Evolutionary conservation across 2,797 vertebrate genomes (phyloP).

Genomic region (Anas capensis): DNA sequence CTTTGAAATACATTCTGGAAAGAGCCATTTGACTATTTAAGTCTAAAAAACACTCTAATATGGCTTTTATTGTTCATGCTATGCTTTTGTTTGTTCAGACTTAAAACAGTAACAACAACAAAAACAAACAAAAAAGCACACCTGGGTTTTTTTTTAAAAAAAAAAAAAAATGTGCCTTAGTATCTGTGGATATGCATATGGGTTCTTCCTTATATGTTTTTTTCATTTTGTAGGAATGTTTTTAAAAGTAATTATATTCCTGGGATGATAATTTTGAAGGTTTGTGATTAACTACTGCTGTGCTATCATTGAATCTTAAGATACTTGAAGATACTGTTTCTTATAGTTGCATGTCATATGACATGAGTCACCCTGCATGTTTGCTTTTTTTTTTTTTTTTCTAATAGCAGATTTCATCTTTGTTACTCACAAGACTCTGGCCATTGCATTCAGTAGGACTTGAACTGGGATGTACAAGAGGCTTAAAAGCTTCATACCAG

Average conservation of each 20-base stretch:
- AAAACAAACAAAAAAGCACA: neutral
- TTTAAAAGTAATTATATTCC: neutral
- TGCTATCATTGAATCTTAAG: constrained; percentile 7
- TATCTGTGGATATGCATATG: neutral
- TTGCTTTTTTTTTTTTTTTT: neutral
- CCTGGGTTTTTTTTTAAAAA: neutral
- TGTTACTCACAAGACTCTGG: neutral
- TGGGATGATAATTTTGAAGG: neutral
- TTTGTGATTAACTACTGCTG: constrained; percentile 26
- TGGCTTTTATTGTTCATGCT: neutral
- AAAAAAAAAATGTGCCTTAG: neutral
- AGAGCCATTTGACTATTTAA: neutral
- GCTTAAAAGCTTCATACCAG: neutral
- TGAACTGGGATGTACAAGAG: neutral
- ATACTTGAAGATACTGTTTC: constrained; percentile 7
- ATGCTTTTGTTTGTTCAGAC: neutral
- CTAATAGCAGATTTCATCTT: neutral
- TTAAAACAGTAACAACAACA: neutral
- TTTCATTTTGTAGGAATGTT: neutral
- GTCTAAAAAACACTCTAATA: neutral
- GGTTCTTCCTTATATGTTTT: neutral
- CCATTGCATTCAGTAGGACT: neutral
- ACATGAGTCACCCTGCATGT: neutral
- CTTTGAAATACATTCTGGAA: neutral
- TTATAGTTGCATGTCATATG: neutral